Evolutionary conservation across 2,888 invertebrate species (phyloP), one percentile per base, ranked within the genome.

Genomic region (Conomelus anceps): DNA sequence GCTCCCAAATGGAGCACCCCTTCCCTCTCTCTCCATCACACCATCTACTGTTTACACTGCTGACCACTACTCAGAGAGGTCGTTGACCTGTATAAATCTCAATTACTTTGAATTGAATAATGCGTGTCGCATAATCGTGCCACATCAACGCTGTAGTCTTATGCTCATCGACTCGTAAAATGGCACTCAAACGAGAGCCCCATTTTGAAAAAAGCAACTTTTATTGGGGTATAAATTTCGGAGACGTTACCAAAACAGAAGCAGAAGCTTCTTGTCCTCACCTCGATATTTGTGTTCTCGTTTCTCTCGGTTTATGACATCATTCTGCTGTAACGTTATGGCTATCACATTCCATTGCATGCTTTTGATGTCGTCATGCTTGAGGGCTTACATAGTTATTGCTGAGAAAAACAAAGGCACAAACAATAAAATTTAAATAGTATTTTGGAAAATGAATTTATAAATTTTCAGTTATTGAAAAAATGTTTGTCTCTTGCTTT

Each of bases 71-170:
- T 63, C n/a, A n/a, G n/a, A 63, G 63, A 63, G 63, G 63, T 63
- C 63, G 63, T 63, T 63, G 63, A 63, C 63, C 84, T 26, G 87
- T 23, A 89, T 89, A 86, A 89, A 89, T 89, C 89, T 89, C 89
- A 89, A 87, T 89, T 89, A 87, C 87, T 63, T 89, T 29, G 87
- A 87, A 89, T 89, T 89, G 89, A 87, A 87, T 89, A 89, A 89
- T 89, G 86, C 87, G n/a, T 63, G 63, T 63, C 63, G 63, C 63
- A 63, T 63, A 63, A n/a, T 63, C 1, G n/a, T 63, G 63, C 20
- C 63, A 63, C 63, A 63, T 63, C 63, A n/a, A n/a, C 23, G 4
- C 63, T 23, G 41, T 63, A 23, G 89, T 84, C 63, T n/a, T 23
- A n/a, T n/a, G 84, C 22, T 22, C 34, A n/a, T 22, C n/a, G 24